phyloP scores from a whole-genome alignment of 2,113 vertebrate genomes.

The Hippolais icterina region DNA sequence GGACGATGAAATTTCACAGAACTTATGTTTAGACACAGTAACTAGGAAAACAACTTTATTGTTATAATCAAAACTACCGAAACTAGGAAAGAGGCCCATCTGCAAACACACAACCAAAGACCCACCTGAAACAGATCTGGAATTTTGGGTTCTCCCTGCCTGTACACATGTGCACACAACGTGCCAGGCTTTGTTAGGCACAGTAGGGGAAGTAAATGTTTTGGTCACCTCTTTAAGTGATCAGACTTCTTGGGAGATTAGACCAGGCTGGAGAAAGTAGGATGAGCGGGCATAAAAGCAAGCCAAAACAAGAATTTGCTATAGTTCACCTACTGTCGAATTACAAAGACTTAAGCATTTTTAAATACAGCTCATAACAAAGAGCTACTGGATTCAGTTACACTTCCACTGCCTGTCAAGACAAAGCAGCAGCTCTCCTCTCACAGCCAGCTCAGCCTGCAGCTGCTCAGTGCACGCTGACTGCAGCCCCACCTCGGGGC shows the following conservation, averaged over 20 bases:
- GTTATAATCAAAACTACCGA: background rate
- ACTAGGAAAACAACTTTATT: background rate
- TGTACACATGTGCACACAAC: accelerated
- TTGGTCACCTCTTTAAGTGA: background rate
- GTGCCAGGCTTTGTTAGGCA: background rate
- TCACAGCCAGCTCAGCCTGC: background rate
- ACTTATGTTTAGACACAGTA: background rate
- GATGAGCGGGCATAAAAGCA: background rate
- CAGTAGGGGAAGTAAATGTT: accelerated
- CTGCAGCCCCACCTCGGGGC: background rate
- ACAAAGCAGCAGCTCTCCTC: background rate
- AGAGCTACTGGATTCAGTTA: background rate
- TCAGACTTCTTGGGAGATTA: background rate
- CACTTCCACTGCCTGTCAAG: background rate
- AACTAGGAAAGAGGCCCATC: background rate
- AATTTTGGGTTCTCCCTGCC: background rate
- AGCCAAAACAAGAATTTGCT: background rate
- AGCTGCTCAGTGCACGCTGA: background rate
- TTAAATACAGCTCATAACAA: background rate
- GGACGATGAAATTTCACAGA: background rate
- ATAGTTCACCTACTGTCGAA: background rate
- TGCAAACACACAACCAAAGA: background rate
- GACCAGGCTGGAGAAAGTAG: background rate
- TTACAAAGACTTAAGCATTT: background rate
- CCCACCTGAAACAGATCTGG: background rate